Evolutionary conservation across 1,140 invertebrate genomes (phyloP), one percentile per base, ranked within the genome.

Genomic region (Ephestia elutella): DNA sequence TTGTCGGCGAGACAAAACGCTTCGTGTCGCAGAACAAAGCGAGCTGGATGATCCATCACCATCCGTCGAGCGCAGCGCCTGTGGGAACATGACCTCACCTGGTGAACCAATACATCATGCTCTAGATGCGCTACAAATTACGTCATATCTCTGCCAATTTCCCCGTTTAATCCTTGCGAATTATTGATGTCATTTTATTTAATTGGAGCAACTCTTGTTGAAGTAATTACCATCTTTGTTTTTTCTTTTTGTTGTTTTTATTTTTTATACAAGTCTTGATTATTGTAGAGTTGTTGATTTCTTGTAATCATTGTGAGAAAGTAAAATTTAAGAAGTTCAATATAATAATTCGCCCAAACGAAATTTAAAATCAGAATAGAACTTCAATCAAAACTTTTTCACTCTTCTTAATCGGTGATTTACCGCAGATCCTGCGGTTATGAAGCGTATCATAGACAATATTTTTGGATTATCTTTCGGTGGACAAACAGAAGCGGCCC

Each of bases 21-120:
- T 56, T 63, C 53, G 60, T 59, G 50, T 38, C 57, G 50, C 38
- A 70, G 73, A 79, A 86, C 81, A 83, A 80, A 73, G 68, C 57
- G 56, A 48, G 59, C 56, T 56, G 53, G 65, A 80, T 85, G 81
- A 85, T 85, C 82, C 82, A 86, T 87, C 82, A 87, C 68, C 79
- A 85, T 80, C 69, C 75, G 84, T 80, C 81, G 68, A 62, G 50
- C 54, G 59, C 55, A 49, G 59, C 57, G 63, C 60, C 69, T 69
- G 73, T 79, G 82, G 70, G 83, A 84, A 81, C 66, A 64, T 63
- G 75, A 75, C 68, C 77, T 85, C 82, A 87, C 79, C 82, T 85
- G 82, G 82, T 68, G 59, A 57, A 35, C 68, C 73, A 58, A 80
- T 80, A 77, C 77, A 77, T 81, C 82, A 80, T 73, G 65, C 59